Evolutionary conservation across 1,140 invertebrate genomes (phyloP).

Genomic region (Zaprionus ornatus): DNA sequence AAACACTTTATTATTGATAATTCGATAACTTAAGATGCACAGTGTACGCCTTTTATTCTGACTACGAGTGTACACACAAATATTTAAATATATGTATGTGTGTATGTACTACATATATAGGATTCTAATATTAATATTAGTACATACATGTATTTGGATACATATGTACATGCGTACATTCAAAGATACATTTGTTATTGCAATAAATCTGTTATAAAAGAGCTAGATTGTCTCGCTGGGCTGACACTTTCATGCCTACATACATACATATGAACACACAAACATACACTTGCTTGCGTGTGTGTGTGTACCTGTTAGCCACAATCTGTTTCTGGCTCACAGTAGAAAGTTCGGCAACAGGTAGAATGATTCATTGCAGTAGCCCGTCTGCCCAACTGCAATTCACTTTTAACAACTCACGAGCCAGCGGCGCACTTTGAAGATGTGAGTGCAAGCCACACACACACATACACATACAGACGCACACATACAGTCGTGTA

Average conservation of each 20-base stretch:
- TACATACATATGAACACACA: neutral
- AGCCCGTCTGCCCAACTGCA: constrained; percentile 8
- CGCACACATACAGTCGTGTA: neutral
- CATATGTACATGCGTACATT: neutral
- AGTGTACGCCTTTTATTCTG: neutral
- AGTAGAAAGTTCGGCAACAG: constrained; percentile 40
- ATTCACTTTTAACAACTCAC: constrained; percentile 9
- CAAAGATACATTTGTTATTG: neutral
- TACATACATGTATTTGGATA: neutral
- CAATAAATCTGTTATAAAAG: constrained; percentile 2
- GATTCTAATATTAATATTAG: neutral
- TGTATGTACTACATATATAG: neutral
- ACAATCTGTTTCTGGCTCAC: constrained; percentile 5
- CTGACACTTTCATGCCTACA: neutral
- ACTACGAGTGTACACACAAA: neutral
- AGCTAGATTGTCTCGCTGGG: neutral
- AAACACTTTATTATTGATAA: neutral
- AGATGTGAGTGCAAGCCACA: neutral
- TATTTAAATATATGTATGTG: neutral
- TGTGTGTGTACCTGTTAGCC: constrained; percentile 19
- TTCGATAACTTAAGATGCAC: neutral
- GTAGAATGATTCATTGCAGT: constrained; percentile 28
- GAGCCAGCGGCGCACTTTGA: neutral
- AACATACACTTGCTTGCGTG: neutral
- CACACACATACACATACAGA: neutral